phyloP scores from a whole-genome alignment of 2,113 vertebrate species.

The Microcebus lehilahytsara region DNA sequence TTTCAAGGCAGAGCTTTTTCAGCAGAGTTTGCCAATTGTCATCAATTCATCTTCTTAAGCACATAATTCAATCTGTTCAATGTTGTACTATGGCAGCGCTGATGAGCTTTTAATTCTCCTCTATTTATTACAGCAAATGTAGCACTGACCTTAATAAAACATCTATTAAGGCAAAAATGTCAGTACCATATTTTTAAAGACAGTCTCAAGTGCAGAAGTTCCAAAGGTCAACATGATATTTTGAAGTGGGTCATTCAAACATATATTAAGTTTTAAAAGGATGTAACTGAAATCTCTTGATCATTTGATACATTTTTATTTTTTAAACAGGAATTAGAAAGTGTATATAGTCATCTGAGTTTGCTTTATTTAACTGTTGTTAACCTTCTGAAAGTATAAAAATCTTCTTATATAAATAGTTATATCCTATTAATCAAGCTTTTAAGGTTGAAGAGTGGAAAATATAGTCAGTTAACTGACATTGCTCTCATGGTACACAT shows the following conservation, averaged over 20 bases:
- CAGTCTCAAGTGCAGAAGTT: constrained; percentile 67
- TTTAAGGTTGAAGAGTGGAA: neutral
- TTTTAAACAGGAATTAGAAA: constrained; percentile 30
- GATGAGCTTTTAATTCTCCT: constrained; percentile 84
- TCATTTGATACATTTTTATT: constrained; percentile 52
- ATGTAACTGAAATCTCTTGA: constrained; percentile 28
- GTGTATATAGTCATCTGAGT: neutral
- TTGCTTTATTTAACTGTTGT: neutral
- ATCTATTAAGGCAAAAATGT: constrained; percentile 78
- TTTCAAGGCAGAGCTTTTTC: constrained; percentile 60
- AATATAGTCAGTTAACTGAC: neutral
- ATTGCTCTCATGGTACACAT: neutral
- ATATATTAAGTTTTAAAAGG: constrained; percentile 66
- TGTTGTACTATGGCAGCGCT: constrained; percentile 72
- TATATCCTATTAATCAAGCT: neutral
- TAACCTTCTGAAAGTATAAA: neutral
- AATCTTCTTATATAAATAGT: neutral
- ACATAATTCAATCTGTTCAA: constrained; percentile 79
- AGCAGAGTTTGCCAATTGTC: constrained; percentile 75
- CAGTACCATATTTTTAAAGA: constrained; percentile 81
- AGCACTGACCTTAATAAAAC: constrained; percentile 83
- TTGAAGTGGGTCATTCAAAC: constrained; percentile 61
- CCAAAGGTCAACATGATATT: constrained; percentile 74
- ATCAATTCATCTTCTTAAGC: constrained; percentile 79
- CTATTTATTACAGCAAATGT: constrained; percentile 80